phyloP scores from a whole-genome alignment of 2,888 invertebrate species.

The Eupithecia tripunctaria region DNA sequence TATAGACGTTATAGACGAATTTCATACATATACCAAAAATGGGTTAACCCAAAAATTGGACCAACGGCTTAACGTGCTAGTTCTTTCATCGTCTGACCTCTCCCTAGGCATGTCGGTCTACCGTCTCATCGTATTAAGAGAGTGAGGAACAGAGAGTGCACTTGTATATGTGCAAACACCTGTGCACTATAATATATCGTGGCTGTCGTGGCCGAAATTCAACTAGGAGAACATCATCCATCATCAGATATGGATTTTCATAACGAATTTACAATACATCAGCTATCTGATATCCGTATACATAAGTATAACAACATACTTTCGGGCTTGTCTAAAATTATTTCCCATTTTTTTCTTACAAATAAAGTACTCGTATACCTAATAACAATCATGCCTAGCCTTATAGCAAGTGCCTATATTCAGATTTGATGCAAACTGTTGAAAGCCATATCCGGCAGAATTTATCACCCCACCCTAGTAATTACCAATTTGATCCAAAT shows the following conservation, averaged over 20 bases:
- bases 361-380: background rate
- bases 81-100: background rate
- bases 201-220: background rate
- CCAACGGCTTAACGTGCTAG: too few relatives aligned
- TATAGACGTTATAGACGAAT: constrained; percentile 2
- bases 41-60: too few relatives aligned
- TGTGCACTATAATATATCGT: background rate
- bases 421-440: background rate
- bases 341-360: background rate
- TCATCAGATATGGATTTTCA: background rate
- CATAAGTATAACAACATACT: too few relatives aligned
- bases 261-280: background rate
- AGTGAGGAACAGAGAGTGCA: background rate
- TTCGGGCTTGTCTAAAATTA: background rate
- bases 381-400: background rate
- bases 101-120: background rate
- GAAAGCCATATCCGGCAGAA: background rate
- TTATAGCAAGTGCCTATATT: background rate
- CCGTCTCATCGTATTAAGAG: background rate
- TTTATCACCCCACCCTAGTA: background rate
- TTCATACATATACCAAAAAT: background rate
- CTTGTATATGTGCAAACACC: background rate
- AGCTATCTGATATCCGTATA: background rate
- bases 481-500: background rate
- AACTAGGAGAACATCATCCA: background rate